These are phyloP conservation scores for Mesoclemmys tuberculata DNA, from an alignment of 2,113 vertebrate species.

Conservation along the genomic window DNA sequence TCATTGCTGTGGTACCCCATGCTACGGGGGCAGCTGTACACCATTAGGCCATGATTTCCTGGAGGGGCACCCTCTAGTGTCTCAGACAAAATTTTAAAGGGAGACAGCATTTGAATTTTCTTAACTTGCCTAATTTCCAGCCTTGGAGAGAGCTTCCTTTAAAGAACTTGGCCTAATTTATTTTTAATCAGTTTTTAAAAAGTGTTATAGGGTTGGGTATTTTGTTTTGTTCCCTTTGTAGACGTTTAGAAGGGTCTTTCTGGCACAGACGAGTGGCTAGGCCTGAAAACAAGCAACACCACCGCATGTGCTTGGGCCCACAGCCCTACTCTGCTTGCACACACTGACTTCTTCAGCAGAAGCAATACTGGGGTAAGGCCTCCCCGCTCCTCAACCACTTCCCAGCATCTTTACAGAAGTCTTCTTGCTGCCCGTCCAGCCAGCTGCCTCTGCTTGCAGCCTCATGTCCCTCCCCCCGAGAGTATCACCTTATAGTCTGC, in stretches of 20 bases:
- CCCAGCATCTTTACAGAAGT: background rate
- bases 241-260: background rate
- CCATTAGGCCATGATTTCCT: background rate
- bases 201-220: background rate
- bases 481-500: fast-evolving
- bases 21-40: background rate
- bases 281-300: background rate
- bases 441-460: background rate
- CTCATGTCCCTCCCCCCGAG: background rate
- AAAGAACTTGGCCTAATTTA: background rate
- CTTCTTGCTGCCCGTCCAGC: background rate
- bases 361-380: background rate
- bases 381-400: background rate
- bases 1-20: background rate
- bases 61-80: background rate
- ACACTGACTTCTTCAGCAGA: background rate
- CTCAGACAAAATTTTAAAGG: fast-evolving
- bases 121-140: background rate
- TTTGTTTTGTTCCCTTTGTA: background rate
- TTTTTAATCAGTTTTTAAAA: background rate
- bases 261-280: background rate
- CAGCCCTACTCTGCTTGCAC: background rate
- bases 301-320: background rate
- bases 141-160: background rate
- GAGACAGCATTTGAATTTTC: background rate